phyloP scores from a whole-genome alignment of 1,140 invertebrate genomes.

The Drosophila sp. region DNA sequence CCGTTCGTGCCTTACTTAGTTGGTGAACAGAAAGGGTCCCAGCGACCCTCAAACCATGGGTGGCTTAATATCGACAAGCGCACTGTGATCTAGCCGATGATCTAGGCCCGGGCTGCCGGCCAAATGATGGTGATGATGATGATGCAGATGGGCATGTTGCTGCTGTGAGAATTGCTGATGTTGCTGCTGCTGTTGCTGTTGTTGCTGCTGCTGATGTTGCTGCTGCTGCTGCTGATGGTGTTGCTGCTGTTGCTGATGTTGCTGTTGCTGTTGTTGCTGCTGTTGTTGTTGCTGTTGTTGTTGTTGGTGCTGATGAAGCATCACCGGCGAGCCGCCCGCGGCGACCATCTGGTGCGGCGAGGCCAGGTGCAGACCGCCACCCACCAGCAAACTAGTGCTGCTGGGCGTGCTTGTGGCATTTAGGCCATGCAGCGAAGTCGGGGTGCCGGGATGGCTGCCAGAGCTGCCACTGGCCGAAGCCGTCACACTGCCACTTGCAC shows the following conservation, averaged over 20 bases:
- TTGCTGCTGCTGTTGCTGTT: slow-evolving; percentile 58
- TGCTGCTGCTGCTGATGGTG: slow-evolving; percentile 44
- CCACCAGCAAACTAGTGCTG: slow-evolving; percentile 56
- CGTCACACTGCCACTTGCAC: slow-evolving; percentile 47
- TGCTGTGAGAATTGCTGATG: slow-evolving; percentile 73
- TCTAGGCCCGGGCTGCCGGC: slow-evolving; percentile 66
- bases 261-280: slow-evolving; percentile 47
- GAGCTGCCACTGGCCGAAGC: slow-evolving; percentile 70
- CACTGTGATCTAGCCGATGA: slow-evolving; percentile 66
- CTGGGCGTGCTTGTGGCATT: slow-evolving; percentile 73
- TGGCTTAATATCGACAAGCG: slow-evolving; percentile 80
- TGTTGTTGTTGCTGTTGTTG: slow-evolving; percentile 62
- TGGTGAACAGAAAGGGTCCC: slow-evolving; percentile 81
- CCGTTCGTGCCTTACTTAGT: slow-evolving; percentile 46
- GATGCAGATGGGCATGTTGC: slow-evolving; percentile 71
- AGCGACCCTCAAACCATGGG: slow-evolving; percentile 83
- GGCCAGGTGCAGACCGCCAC: slow-evolving; percentile 74
- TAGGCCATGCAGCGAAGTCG: slow-evolving; percentile 74
- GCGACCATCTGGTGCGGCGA: slow-evolving; percentile 81
- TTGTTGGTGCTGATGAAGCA: slow-evolving; percentile 77
- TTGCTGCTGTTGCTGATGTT: slow-evolving; percentile 47
- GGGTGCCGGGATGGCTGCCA: slow-evolving; percentile 83
- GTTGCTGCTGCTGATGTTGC: slow-evolving; percentile 52
- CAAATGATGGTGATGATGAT: slow-evolving; percentile 78
- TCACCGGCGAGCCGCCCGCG: slow-evolving; percentile 81